phyloP scores from a whole-genome alignment of 2,797 vertebrate species.

The Amphiprion clarkii region DNA sequence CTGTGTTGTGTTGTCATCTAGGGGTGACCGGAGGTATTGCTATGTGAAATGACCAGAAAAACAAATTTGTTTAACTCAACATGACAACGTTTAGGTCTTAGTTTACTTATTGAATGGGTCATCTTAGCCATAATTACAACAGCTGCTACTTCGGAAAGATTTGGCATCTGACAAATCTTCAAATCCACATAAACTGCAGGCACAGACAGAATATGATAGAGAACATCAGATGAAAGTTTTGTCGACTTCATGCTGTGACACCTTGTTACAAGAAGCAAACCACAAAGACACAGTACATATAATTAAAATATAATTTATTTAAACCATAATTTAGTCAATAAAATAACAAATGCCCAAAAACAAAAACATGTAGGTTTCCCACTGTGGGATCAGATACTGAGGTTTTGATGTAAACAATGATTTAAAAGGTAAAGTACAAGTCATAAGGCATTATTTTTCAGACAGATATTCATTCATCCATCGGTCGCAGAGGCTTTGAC shows the following conservation, averaged over 20 bases:
- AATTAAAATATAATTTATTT: slow-evolving; percentile 66
- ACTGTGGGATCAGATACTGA: neutral
- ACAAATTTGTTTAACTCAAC: no score
- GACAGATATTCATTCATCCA: slow-evolving; percentile 11
- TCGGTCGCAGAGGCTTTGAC: neutral
- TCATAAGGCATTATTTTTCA: neutral
- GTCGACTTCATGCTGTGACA: neutral
- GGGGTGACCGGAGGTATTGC: no score
- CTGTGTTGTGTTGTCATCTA: no score
- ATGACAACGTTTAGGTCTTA: no score
- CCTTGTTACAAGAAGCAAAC: neutral
- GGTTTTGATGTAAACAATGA: neutral
- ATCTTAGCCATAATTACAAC: no score
- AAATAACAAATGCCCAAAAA: slow-evolving; percentile 20
- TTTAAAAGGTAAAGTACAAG: neutral
- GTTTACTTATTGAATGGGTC: no score
- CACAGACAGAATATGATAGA: no score
- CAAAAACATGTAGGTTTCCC: neutral
- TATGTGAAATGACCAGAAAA: no score
- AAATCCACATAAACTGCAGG: no score
- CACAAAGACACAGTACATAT: neutral
- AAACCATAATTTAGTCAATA: slow-evolving; percentile 48
- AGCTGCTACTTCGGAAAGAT: no score
- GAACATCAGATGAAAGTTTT: no score
- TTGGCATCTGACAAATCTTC: no score